Conservation (phyloP, 2,113 vertebrate species). For the Chionis minor region DNA sequence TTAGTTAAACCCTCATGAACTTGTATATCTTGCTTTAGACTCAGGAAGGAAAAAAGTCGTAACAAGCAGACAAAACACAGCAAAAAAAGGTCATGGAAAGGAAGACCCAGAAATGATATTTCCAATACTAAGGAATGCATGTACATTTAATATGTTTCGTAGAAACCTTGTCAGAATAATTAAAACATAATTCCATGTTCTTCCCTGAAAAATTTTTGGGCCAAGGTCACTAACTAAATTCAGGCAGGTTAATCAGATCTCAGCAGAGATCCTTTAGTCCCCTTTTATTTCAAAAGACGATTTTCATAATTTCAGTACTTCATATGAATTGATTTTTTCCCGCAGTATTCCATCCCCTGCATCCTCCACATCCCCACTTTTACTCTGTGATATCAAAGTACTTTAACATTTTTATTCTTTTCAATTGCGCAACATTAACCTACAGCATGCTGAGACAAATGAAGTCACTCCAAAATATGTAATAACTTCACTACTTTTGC, state of each 20-base stretch:
- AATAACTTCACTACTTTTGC: neutral
- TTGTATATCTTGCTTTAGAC: neutral
- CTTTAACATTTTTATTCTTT: neutral
- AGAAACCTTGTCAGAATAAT: neutral
- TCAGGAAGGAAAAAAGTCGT: neutral
- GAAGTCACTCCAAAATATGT: neutral
- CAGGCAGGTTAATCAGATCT: neutral
- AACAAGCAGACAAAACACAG: neutral
- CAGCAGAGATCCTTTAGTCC: neutral
- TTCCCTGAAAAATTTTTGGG: neutral
- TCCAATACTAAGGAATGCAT: neutral
- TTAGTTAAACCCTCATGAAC: neutral
- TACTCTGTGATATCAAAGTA: rapidly evolving
- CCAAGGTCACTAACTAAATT: neutral
- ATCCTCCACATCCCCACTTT: rapidly evolving
- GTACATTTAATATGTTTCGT: neutral
- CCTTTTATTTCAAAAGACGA: neutral
- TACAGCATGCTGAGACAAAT: neutral
- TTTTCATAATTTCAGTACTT: neutral
- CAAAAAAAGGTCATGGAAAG: neutral
- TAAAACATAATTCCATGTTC: neutral
- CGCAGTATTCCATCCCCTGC: neutral
- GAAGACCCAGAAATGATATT: neutral
- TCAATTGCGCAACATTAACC: neutral
- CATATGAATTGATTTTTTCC: rapidly evolving